Evolutionary conservation across 2,888 invertebrate genomes (phyloP).

Genomic region (Spisula subtruncata): DNA sequence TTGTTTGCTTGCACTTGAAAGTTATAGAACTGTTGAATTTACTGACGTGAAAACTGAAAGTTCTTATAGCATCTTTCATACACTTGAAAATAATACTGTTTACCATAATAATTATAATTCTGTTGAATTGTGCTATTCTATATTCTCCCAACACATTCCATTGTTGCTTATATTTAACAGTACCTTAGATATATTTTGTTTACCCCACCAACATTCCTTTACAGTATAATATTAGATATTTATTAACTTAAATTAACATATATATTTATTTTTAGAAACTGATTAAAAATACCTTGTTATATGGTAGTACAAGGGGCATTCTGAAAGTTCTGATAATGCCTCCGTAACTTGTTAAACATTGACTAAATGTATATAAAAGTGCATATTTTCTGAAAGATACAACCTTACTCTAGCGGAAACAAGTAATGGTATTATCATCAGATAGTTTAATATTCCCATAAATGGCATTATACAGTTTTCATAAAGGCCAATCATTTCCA

Average conservation of each 20-base stretch:
- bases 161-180: conserved; percentile 19
- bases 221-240: not conserved
- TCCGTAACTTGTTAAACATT: too few species aligned
- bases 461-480: too few species aligned
- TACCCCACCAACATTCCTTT: conserved; percentile 22
- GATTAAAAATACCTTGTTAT: not conserved
- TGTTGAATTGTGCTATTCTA: not conserved
- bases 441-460: too few species aligned
- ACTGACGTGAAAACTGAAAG: not conserved
- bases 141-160: conserved; percentile 8
- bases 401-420: too few species aligned
- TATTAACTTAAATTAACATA: not conserved
- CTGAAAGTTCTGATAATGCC: too few species aligned
- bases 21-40: not conserved
- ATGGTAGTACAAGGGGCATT: too few species aligned
- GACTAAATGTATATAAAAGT: too few species aligned
- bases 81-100: not conserved
- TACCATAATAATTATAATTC: not conserved
- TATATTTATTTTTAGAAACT: not conserved
- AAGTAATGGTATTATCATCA: too few species aligned
- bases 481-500: too few species aligned
- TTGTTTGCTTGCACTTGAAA: conserved; percentile 15
- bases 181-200: not conserved
- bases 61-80: not conserved
- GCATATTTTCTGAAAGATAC: too few species aligned